These are phyloP conservation scores for Sapajus apella DNA, from an alignment of 2,113 vertebrate genomes.

Conservation along the genomic window DNA sequence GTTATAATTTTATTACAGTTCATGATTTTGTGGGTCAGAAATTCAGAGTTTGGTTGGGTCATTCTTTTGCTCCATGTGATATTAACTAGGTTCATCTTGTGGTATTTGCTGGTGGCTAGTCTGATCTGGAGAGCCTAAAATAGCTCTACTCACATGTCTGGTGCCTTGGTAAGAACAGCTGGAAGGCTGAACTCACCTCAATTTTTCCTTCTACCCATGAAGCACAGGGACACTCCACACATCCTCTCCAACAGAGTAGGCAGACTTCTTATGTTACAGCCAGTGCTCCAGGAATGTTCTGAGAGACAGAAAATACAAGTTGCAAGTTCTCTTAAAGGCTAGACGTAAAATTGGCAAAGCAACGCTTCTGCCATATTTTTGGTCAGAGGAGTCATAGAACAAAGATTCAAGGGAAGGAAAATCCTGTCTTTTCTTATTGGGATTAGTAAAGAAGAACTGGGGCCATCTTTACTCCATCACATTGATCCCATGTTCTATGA, in stretches of 20 bases:
- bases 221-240: neutral
- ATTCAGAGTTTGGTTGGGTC: neutral
- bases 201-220: neutral
- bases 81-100: neutral
- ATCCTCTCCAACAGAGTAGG: neutral
- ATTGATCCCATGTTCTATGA: neutral
- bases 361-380: neutral
- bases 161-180: neutral
- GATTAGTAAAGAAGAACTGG: neutral
- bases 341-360: neutral
- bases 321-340: neutral
- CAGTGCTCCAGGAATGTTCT: neutral
- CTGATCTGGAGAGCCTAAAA: neutral
- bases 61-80: neutral
- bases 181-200: neutral
- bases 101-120: neutral
- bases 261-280: neutral
- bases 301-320: neutral
- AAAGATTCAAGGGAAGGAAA: neutral
- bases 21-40: neutral
- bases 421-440: neutral
- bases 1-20: neutral
- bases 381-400: neutral
- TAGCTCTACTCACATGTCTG: neutral
- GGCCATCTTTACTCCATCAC: neutral